phyloP scores from a whole-genome alignment of 1,140 invertebrate species.

The Trichonephila clavipes region DNA sequence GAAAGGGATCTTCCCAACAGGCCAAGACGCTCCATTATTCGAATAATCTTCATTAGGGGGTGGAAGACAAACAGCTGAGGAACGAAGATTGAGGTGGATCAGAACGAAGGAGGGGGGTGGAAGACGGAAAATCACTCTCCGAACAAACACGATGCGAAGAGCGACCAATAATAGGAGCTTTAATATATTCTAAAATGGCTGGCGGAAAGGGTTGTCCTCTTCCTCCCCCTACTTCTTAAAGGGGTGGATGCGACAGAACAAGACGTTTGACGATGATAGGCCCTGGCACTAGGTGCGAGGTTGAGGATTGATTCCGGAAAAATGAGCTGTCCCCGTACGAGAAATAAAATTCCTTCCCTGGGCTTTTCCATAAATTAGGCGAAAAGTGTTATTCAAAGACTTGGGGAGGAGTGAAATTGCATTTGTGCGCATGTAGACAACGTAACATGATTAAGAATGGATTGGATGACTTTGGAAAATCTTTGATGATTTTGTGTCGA shows the following conservation, averaged over 20 bases:
- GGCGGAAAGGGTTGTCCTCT: neutral
- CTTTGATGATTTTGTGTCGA: neutral
- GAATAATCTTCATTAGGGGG: neutral
- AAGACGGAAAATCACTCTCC: neutral
- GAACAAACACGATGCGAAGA: neutral
- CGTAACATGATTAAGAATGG: neutral
- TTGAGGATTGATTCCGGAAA: slow-evolving; percentile 18
- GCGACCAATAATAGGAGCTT: neutral
- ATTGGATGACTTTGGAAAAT: neutral
- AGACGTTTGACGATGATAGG: slow-evolving; percentile 35
- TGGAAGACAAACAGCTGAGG: neutral
- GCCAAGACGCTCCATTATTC: neutral
- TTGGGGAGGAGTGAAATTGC: neutral
- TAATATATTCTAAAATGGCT: neutral
- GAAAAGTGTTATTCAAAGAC: slow-evolving; percentile 32
- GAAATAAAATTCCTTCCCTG: neutral
- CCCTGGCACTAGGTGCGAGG: neutral
- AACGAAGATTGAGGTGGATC: neutral
- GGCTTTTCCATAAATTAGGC: slow-evolving; percentile 53
- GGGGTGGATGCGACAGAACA: neutral
- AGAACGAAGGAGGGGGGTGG: neutral
- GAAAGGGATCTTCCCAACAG: too few relatives aligned
- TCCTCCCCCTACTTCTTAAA: neutral
- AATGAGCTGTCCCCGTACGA: neutral
- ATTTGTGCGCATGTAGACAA: neutral